Base-by-base conservation (phyloP, 2,797 vertebrate genomes). In the Leptoclinus maculatus region DNA sequence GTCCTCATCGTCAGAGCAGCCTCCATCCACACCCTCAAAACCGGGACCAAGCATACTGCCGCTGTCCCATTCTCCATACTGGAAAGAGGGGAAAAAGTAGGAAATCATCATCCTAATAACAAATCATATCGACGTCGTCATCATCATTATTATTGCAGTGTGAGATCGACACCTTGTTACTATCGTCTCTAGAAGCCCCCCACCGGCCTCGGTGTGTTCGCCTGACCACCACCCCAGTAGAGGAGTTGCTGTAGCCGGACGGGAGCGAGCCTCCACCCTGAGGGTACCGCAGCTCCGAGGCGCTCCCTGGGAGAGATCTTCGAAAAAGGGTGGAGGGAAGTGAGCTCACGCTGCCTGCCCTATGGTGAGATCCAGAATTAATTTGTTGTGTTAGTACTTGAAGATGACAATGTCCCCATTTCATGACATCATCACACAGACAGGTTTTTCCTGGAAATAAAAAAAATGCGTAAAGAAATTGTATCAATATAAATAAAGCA, bases 221-320 rank as follows among this genome's bases (percentile, higher is more conserved):
- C 85, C 96, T 90, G 90, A 97, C 95, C 94, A 96, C 96, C 34
- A 96, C 94, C 49, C 96, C 96, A 3, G 95, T 86, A 62, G 96
- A 94, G 49, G 96, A 93, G 92, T 88, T 96, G 88, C 95, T 91
- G 17, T 98, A 98, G 76, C 95, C 95, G 0, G 95, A 82, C 0
- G 95, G 95, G 79, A 96, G 94, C 7, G 95, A 95, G 45, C 95
- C 95, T 8, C 95, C 89, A 27, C 95, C 95, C 91, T 98, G 97
- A 38, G 97, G 96, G 87, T 97, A 98, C 70, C 96, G 96, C 74
- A 98, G 95, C 90, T 98, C 97, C 1, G 97, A 93, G 69, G 97
- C 96, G 65, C 97, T 97, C 78, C 97, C 97, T 41, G 97, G 97
- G 71, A 98, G 96, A 90, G 97, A 98, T 92, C 97, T 92, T 84